Percentiles rank a stretch among this genome's conserved stretches.
These are phyloP conservation scores for Sesamia nonagrioides DNA, from an alignment of 1,140 invertebrate genomes.

Conservation along the genomic window DNA sequence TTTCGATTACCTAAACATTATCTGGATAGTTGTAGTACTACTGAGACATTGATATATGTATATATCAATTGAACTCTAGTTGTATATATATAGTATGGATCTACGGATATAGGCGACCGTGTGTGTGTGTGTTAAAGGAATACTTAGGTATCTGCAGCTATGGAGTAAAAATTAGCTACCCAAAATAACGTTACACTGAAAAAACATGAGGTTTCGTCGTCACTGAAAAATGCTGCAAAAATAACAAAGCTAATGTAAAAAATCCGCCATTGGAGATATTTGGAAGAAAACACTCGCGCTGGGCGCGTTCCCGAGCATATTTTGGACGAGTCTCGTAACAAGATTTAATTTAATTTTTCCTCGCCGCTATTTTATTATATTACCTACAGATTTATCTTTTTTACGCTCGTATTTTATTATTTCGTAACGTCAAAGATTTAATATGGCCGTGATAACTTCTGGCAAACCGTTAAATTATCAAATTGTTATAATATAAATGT, in stretches of 20 bases:
- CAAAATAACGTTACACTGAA: too few relatives aligned
- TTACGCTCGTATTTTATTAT: conserved; percentile 56
- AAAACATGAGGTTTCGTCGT: conserved; percentile 15
- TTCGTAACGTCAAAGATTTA: conserved; percentile 51
- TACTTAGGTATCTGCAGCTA: too few relatives aligned
- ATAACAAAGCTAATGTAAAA: neutral
- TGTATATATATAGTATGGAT: too few relatives aligned
- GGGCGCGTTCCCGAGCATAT: conserved; percentile 42
- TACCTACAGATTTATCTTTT: conserved; percentile 56
- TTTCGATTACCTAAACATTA: too few relatives aligned
- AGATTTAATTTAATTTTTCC: conserved; percentile 58
- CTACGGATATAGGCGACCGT: too few relatives aligned
- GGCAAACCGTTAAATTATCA: conserved; percentile 3
- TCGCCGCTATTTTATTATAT: conserved; percentile 56
- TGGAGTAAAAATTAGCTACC: too few relatives aligned
- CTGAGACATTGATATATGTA: too few relatives aligned
- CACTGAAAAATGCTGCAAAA: neutral
- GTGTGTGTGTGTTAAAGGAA: too few relatives aligned
- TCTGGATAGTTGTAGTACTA: too few relatives aligned
- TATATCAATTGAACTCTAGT: too few relatives aligned
- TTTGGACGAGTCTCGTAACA: conserved; percentile 47
- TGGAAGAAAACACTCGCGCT: conserved; percentile 22
- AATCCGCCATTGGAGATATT: conserved; percentile 30
- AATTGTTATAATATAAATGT: conserved; percentile 38
- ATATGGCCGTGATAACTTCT: conserved; percentile 31